Evolutionary conservation across 2,888 invertebrate species (phyloP).

Genomic region (Torymus aiolomorphi): DNA sequence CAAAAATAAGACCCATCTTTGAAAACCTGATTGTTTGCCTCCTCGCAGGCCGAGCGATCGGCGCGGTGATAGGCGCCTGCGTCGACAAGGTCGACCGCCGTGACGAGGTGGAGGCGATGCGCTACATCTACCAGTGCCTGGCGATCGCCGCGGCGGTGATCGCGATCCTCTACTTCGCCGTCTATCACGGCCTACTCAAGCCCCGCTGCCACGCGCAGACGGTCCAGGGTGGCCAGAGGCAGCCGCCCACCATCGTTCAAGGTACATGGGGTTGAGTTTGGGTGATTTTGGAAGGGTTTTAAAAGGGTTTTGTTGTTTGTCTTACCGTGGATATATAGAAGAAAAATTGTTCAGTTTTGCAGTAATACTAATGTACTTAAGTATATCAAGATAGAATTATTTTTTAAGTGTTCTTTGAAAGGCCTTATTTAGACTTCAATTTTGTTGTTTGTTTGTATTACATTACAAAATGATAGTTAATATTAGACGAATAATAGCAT

Average conservation of each 20-base stretch:
- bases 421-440: no score
- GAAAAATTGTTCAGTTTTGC: no score
- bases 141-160: slow-evolving; percentile 82
- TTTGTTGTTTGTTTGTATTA: no score
- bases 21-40: slow-evolving; percentile 20
- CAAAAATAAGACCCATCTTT: no score
- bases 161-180: slow-evolving; percentile 82
- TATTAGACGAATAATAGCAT: no score
- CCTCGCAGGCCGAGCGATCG: slow-evolving; percentile 82
- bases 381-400: no score
- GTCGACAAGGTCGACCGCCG: slow-evolving; percentile 75
- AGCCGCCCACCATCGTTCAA: slow-evolving; percentile 81
- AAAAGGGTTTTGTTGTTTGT: no score
- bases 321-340: no score
- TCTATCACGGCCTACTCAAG: slow-evolving; percentile 86
- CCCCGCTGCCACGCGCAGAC: slow-evolving; percentile 83
- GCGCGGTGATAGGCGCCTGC: slow-evolving; percentile 80
- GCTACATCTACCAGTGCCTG: slow-evolving; percentile 80
- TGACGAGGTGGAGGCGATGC: slow-evolving; percentile 75
- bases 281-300: no score
- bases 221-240: slow-evolving; percentile 78
- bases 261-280: slow-evolving; percentile 73
- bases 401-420: no score
- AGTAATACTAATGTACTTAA: no score
- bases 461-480: no score